Base-by-base conservation (phyloP, 2,888 invertebrate genomes). In the Willowsia nigromaculata region DNA sequence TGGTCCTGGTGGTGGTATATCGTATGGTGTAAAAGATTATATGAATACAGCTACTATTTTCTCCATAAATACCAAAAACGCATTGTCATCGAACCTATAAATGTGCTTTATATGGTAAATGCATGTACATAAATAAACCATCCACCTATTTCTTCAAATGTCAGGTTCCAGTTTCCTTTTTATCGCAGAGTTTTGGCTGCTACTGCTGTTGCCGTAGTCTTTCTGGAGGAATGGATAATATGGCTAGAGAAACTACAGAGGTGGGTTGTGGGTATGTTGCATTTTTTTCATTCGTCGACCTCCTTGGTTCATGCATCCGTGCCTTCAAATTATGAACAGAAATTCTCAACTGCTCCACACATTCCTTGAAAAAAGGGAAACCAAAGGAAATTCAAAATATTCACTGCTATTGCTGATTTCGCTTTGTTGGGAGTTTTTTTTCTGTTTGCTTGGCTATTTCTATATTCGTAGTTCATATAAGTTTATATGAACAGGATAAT, bases 61-160 rank as follows among this genome's bases (percentile, higher is more conserved):
- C 33, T 18, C 53, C 50, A 76, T 76, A 76, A 76, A 76, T 50
- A 50, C 47, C n/a, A 76, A 47, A 50, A 47, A n/a, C n/a, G 27
- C 43, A 76, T 4, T 43, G 40, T 71, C 43, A 43, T 22, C 30
- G 30, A 37, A 6, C 33, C 1, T 33, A 33, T 33, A 30, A 33
- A 65, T 1, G 33, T 33, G 33, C 15, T 56, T 30, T 37, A 37
- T 37, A 18, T n/a, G n/a, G 18, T 30, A 18, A 18, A 40, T n/a
- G 68, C n/a, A 37, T 15, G 37, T 18, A 68, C 15, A 37, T 68
- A n/a, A 6, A 37, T 59, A 18, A 27, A 25, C 22, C 22, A 47
- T 43, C 68, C 53, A 22, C 56, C 78, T 62, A 62, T 85, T 85
- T 85, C 85, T 78, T 78, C 40, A 85, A 85, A 85, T 85, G 85